Conservation (phyloP, 1,140 invertebrate species). For the Calephelis virginiensis region DNA sequence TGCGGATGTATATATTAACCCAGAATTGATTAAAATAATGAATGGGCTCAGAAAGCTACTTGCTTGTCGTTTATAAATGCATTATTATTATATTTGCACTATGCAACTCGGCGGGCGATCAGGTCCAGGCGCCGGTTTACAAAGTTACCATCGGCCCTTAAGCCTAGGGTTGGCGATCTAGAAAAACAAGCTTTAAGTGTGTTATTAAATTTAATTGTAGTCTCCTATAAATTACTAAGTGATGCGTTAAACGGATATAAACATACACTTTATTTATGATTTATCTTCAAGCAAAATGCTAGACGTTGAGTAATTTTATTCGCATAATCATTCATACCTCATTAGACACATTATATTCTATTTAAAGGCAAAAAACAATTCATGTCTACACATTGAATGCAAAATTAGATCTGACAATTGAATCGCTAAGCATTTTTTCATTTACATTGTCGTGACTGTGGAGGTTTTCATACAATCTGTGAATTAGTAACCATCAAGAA, state of each 20-base stretch:
- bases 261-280: slow-evolving; percentile 13
- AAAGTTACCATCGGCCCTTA: slow-evolving; percentile 58
- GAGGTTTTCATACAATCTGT: neutral
- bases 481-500: neutral
- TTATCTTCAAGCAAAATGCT: slow-evolving; percentile 11
- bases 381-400: slow-evolving; percentile 3
- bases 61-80: slow-evolving; percentile 18
- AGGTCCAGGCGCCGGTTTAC: slow-evolving; percentile 65
- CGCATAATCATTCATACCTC: slow-evolving; percentile 21
- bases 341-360: slow-evolving; percentile 18
- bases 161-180: slow-evolving; percentile 66
- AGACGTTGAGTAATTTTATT: slow-evolving; percentile 7
- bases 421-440: slow-evolving; percentile 5
- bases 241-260: slow-evolving; percentile 40
- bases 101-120: slow-evolving; percentile 58
- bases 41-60: slow-evolving; percentile 14
- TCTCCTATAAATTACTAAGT: slow-evolving; percentile 44
- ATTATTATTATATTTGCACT: slow-evolving; percentile 47
- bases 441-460: slow-evolving; percentile 11
- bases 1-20: slow-evolving; percentile 1
- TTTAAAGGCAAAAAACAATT: slow-evolving; percentile 14
- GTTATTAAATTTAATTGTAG: slow-evolving; percentile 62
- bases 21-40: slow-evolving; percentile 11
- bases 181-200: slow-evolving; percentile 50
- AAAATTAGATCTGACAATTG: slow-evolving; percentile 8